Evolutionary conservation across 1,140 invertebrate species (phyloP).

Genomic region (Trichonephila clavata): DNA sequence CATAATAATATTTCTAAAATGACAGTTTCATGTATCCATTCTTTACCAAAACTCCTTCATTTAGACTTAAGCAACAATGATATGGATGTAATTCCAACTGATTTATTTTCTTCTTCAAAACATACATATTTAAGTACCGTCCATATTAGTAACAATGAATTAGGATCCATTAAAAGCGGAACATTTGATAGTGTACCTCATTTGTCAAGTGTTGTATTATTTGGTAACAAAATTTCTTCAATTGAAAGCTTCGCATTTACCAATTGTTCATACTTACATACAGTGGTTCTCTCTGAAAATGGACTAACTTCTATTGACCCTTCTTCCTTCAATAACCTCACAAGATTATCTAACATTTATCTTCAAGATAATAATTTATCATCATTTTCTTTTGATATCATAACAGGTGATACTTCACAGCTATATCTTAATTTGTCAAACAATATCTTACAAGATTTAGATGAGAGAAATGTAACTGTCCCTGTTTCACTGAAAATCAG

Average conservation of each 20-base stretch:
- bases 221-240: constrained; percentile 78
- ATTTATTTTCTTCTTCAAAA: constrained; percentile 84
- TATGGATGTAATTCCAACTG: constrained; percentile 83
- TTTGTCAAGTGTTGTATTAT: constrained; percentile 68
- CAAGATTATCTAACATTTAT: constrained; percentile 86
- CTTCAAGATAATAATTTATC: constrained; percentile 87
- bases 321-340: constrained; percentile 87
- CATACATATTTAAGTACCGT: constrained; percentile 86
- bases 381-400: constrained; percentile 88
- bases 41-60: constrained; percentile 89
- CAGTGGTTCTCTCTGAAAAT: constrained; percentile 85
- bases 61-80: constrained; percentile 92
- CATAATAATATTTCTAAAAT: constrained; percentile 92
- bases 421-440: constrained; percentile 74
- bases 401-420: constrained; percentile 79
- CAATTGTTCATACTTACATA: constrained; percentile 86
- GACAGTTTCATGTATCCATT: constrained; percentile 84
- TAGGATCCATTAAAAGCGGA: constrained; percentile 80
- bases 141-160: constrained; percentile 87
- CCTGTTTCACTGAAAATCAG: constrained; percentile 34
- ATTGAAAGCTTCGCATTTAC: constrained; percentile 83
- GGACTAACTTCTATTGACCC: constrained; percentile 79
- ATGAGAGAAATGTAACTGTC: not conserved
- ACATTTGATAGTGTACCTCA: constrained; percentile 59
- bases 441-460: constrained; percentile 50